Evolutionary conservation across 53 echinoderm and acorn worm genomes (phyloP).

Genomic region (Holothuria leucospilota): DNA sequence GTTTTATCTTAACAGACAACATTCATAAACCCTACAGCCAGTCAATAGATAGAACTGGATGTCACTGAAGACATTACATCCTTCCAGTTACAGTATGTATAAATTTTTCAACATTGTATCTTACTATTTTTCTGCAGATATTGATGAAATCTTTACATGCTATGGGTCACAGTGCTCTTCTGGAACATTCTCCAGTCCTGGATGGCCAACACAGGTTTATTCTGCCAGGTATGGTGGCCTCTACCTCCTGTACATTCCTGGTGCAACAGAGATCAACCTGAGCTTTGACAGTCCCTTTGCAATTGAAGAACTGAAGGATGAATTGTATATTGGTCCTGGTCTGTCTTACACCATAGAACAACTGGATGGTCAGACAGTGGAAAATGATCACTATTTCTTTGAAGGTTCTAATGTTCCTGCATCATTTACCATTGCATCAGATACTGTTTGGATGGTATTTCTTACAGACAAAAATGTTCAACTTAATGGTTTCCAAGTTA

Average conservation of each 20-base stretch:
- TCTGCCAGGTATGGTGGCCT: conserved; percentile 64
- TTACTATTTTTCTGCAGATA: conserved; percentile 41
- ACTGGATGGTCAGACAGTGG: conserved; percentile 41
- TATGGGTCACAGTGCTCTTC: conserved; percentile 66
- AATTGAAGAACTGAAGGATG: conserved; percentile 86
- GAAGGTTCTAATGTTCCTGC: conserved; percentile 51
- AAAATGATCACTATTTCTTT: conserved; percentile 77
- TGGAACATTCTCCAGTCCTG: conserved; percentile 61
- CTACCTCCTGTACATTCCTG: conserved; percentile 85
- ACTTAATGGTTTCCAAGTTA: conserved; percentile 68
- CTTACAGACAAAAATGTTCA: conserved; percentile 90
- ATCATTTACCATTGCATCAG: conserved; percentile 54
- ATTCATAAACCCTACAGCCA: too few species aligned
- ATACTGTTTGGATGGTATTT: conserved; percentile 80
- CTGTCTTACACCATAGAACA: conserved; percentile 36
- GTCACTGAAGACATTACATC: too few species aligned
- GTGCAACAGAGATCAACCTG: conserved; percentile 73
- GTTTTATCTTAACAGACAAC: too few species aligned
- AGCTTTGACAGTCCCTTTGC: conserved; percentile 68
- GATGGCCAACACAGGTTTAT: conserved; percentile 70
- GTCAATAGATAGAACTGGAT: too few species aligned
- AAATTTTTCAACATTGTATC: too few species aligned
- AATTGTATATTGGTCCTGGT: conserved; percentile 81
- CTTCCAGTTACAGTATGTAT: too few species aligned
- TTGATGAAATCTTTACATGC: conserved; percentile 76